Conservation (phyloP, 2,797 vertebrate genomes). For the Cossypha caffra region DNA sequence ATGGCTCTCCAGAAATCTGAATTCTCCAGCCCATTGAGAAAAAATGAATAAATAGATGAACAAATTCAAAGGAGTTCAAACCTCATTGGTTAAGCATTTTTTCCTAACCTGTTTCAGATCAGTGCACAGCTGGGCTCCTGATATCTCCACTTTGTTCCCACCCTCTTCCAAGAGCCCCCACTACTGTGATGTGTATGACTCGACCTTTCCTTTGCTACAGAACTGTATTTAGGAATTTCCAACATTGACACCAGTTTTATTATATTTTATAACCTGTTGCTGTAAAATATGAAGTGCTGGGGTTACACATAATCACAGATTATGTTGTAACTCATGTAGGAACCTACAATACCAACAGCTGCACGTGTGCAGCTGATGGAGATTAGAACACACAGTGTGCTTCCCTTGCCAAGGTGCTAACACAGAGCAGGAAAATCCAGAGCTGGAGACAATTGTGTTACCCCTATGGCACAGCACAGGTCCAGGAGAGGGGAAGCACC, state of each 20-base stretch:
- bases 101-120: constrained; percentile 9
- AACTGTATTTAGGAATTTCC: neutral
- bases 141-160: neutral
- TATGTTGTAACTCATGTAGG: neutral
- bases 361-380: neutral
- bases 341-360: neutral
- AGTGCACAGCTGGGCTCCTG: neutral
- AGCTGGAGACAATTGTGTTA: neutral
- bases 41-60: neutral
- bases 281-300: neutral
- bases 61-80: neutral
- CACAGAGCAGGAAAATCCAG: neutral
- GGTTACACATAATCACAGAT: neutral
- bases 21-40: neutral
- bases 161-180: neutral
- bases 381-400: neutral
- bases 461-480: neutral
- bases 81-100: neutral
- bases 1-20: constrained; percentile 16
- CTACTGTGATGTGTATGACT: neutral
- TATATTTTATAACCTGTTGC: neutral
- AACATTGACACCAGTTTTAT: neutral
- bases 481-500: neutral
- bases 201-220: neutral
- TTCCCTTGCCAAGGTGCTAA: neutral